A percentile compares a stretch with the other conserved stretches of the same genome.
Evolutionary conservation across 2,113 vertebrate genomes (phyloP).

Genomic region (Natator depressus): DNA sequence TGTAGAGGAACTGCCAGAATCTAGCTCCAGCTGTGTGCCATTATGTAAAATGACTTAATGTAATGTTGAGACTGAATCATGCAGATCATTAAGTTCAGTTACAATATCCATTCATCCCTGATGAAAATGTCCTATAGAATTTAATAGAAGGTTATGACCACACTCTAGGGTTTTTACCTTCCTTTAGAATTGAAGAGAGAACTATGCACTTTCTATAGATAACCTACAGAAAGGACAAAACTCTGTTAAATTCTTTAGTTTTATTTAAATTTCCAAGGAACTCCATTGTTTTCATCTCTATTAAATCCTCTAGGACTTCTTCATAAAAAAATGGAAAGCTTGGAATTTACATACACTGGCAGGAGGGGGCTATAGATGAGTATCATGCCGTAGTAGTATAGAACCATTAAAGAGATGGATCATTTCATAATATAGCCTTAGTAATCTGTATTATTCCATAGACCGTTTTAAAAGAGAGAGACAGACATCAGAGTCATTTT

Average conservation of each 20-base stretch:
- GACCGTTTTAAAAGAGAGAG: background rate
- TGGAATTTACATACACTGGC: background rate
- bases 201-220: background rate
- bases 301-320: background rate
- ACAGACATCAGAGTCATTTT: rapidly evolving
- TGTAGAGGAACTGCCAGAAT: background rate
- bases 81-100: background rate
- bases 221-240: background rate
- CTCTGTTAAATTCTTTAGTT: background rate
- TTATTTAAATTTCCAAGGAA: background rate
- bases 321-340: background rate
- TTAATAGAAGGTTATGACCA: background rate
- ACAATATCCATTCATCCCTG: background rate
- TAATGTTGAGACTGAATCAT: background rate
- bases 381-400: background rate
- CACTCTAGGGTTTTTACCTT: no score
- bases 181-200: background rate
- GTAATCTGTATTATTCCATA: background rate
- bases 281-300: background rate
- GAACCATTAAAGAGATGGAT: background rate
- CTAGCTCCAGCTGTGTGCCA: background rate
- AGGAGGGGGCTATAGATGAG: no score
- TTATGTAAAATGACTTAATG: no score
- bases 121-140: background rate
- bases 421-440: background rate